Conservation (phyloP, 1,140 invertebrate genomes). For the Drosophila kanapiae region DNA sequence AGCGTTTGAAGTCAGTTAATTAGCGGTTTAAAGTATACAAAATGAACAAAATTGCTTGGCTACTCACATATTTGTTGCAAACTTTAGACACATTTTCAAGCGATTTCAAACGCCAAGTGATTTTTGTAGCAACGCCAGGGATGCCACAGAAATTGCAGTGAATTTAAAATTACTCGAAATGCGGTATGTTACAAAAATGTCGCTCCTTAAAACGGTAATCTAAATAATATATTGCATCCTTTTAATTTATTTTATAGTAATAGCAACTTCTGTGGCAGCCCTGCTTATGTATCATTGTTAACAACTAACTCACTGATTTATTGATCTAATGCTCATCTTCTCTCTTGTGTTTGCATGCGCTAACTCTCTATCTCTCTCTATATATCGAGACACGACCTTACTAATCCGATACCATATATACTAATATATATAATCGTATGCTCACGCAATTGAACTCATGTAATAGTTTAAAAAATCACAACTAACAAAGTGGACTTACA, state of each 20-base stretch:
- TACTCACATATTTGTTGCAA: too few relatives aligned
- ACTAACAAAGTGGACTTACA: conserved; percentile 76
- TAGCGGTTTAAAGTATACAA: too few relatives aligned
- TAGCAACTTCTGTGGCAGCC: background rate
- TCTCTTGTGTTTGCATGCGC: conserved; percentile 76
- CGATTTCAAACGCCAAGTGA: too few relatives aligned
- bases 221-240: too few relatives aligned
- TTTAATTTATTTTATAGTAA: background rate
- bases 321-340: conserved; percentile 62
- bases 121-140: too few relatives aligned
- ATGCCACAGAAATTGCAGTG: background rate
- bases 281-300: conserved; percentile 11
- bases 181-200: too few relatives aligned
- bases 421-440: conserved; percentile 29
- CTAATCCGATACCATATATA: conserved; percentile 55
- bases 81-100: too few relatives aligned
- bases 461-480: conserved; percentile 49
- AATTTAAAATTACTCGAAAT: background rate
- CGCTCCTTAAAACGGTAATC: too few relatives aligned
- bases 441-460: conserved; percentile 42
- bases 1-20: background rate
- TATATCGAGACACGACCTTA: conserved; percentile 48
- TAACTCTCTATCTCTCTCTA: conserved; percentile 52
- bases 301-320: conserved; percentile 40
- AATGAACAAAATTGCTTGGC: too few relatives aligned